phyloP scores from a whole-genome alignment of 2,888 invertebrate genomes.

The Chorisops tibialis region DNA sequence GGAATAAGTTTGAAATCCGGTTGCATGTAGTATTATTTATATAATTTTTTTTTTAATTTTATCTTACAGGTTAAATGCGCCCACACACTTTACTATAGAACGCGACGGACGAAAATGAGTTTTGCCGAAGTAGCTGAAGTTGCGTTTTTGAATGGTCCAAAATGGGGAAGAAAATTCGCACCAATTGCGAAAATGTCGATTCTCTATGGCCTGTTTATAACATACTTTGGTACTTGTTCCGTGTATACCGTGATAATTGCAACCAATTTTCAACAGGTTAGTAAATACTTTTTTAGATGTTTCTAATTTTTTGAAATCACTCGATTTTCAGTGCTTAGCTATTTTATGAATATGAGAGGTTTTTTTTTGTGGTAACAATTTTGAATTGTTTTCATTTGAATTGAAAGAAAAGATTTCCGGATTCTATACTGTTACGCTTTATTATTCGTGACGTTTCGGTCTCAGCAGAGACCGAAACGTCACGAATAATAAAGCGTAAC shows the following conservation, averaged over 20 bases:
- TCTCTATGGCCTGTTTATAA: constrained; percentile 65
- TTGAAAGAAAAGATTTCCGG: too few relatives aligned
- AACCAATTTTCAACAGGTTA: constrained; percentile 70
- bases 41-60: constrained; percentile 25
- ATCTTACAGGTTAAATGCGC: constrained; percentile 72
- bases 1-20: neutral
- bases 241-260: constrained; percentile 94
- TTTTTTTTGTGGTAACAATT: too few relatives aligned
- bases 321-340: too few relatives aligned
- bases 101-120: constrained; percentile 69
- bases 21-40: neutral
- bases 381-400: too few relatives aligned
- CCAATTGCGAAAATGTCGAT: constrained; percentile 49
- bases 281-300: neutral
- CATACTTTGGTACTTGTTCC: constrained; percentile 96
- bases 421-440: too few relatives aligned
- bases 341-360: too few relatives aligned
- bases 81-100: constrained; percentile 72
- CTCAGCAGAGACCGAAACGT: too few relatives aligned
- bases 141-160: constrained; percentile 74
- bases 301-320: too few relatives aligned
- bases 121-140: constrained; percentile 84
- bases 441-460: too few relatives aligned
- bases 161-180: constrained; percentile 62
- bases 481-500: too few relatives aligned